Conservation (phyloP, 2,797 vertebrate genomes). For the Acipenser transmontanus region DNA sequence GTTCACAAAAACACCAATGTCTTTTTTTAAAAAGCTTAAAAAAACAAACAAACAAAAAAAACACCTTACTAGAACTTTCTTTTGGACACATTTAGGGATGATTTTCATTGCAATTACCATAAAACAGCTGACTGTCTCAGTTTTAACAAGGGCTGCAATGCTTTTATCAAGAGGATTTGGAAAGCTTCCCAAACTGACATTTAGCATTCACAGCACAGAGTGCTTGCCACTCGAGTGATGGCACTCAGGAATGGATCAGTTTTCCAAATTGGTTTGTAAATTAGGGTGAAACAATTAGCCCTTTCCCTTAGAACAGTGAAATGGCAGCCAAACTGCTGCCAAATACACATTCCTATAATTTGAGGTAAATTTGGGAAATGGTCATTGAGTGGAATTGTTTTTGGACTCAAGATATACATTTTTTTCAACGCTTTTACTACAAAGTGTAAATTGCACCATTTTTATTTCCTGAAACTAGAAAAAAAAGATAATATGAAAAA, state of each 20-base stretch:
- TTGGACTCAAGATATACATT: not conserved
- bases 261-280: not conserved
- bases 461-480: not conserved
- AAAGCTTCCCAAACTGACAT: not conserved
- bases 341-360: not conserved
- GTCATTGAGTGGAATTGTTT: not conserved
- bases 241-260: not conserved
- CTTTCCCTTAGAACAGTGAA: not conserved
- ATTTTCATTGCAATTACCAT: not conserved
- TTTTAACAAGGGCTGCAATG: not conserved
- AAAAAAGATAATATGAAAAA: not conserved
- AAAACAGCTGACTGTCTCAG: not conserved
- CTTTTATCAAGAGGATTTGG: too few relatives aligned
- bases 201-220: constrained; percentile 4
- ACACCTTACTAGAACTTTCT: too few relatives aligned
- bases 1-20: too few relatives aligned
- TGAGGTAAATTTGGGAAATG: not conserved
- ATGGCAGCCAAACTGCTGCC: not conserved
- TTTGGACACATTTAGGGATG: too few relatives aligned
- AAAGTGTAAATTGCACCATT: not conserved
- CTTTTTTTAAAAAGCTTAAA: too few relatives aligned
- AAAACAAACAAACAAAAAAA: too few relatives aligned
- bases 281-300: not conserved
- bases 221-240: not conserved
- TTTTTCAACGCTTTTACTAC: too few relatives aligned